Base-by-base conservation (phyloP, 2,888 invertebrate genomes). In the Drosophila longiperda region DNA sequence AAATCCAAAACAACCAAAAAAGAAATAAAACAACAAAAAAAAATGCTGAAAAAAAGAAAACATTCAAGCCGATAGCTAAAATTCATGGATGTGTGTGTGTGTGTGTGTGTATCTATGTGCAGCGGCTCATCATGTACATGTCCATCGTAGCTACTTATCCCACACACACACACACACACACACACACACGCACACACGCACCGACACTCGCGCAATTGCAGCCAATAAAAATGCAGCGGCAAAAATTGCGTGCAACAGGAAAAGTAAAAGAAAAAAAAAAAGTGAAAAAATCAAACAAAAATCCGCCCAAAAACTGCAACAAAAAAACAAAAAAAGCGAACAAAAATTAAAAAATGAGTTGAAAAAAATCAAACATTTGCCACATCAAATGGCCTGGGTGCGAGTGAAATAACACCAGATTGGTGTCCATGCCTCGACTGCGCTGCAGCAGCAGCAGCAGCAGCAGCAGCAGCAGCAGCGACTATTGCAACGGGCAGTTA, bases 221-320 rank as follows among this genome's bases (percentile, higher is more conserved):
- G 92, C 93, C 93, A 93, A 93, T 93, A 93, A 93, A 93, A 93
- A 92, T 91, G 91, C 92, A 92, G 93, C 92, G 92, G 71, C 69
- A 68, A 80, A 85, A 89, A 91, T 92, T 92, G 92, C 90, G 82
- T 81, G 82, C 82, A 85, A 80, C 82, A 80, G 72, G 73, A 90
- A 75, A 73, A 73, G 36, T 66, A 42, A 78, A 55, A 36, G 11
- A 26, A 8, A 17, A 54, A 53, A 52, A 34, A 34, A 45, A 91
- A 92, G n/a, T 32, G 66, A 74, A 76, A 74, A 85, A 77, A 54
- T 63, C 75, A 70, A 84, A 78, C 74, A 83, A 88, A 83, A 82
- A 67, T 63, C 75, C 74, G 76, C 75, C 82, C 78, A 87, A 89
- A 87, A 72, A 59, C 62, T 61, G 65, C 69, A 73, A 74, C 48